Conservation (phyloP, 2,888 invertebrate genomes). For the Urechis unicinctus region DNA sequence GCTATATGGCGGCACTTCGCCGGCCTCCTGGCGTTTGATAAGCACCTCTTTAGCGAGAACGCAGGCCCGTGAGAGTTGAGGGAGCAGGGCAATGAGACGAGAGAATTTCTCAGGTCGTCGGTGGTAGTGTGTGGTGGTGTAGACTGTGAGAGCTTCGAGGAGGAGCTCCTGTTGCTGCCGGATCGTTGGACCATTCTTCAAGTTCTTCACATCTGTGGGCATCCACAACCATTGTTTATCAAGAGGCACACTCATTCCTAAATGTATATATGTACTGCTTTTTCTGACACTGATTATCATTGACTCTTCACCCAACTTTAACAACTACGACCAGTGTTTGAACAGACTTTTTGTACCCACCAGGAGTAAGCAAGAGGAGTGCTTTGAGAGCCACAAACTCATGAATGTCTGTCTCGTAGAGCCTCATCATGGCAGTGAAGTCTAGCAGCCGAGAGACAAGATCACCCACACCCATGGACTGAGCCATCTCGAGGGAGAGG, state of each 20-base stretch:
- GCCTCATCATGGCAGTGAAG: slow-evolving; percentile 83
- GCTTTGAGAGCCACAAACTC: slow-evolving; percentile 97
- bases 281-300: too few relatives aligned
- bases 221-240: not conserved
- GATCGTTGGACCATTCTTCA: slow-evolving; percentile 89
- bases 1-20: slow-evolving; percentile 85
- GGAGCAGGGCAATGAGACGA: slow-evolving; percentile 83
- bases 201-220: slow-evolving; percentile 74
- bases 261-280: too few relatives aligned
- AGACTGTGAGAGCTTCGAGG: slow-evolving; percentile 82
- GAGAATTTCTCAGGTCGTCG: slow-evolving; percentile 92
- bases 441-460: slow-evolving; percentile 92
- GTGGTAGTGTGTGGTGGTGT: slow-evolving; percentile 84
- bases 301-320: too few relatives aligned
- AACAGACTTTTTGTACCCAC: slow-evolving; percentile 9
- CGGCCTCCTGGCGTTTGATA: slow-evolving; percentile 70
- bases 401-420: slow-evolving; percentile 85
- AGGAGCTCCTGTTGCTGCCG: slow-evolving; percentile 91
- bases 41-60: slow-evolving; percentile 76
- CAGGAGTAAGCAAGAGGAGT: slow-evolving; percentile 78
- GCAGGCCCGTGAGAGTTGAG: slow-evolving; percentile 89
- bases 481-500: slow-evolving; percentile 62
- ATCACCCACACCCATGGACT: slow-evolving; percentile 62
- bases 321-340: too few relatives aligned
- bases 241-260: too few relatives aligned